Conservation (phyloP, 2,888 invertebrate genomes). For the Prosopocoilus inquinatus region DNA sequence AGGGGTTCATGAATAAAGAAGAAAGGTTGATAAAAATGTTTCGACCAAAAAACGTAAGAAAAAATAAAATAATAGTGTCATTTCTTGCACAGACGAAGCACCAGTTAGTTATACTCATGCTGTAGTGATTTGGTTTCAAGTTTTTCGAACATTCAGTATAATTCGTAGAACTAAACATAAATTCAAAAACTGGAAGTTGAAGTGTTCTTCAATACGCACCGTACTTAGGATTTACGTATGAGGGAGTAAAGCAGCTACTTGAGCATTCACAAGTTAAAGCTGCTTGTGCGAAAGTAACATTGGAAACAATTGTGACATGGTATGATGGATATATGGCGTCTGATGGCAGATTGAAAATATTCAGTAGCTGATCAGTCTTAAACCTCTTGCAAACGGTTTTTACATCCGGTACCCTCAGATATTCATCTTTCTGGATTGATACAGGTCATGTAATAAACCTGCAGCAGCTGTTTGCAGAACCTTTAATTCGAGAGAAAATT, state of each 20-base stretch:
- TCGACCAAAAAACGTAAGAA: too few species aligned
- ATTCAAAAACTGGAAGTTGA: too few species aligned
- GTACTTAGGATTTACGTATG: constrained; percentile 22
- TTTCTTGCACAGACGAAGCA: too few species aligned
- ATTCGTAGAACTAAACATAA: too few species aligned
- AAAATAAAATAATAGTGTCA: too few species aligned
- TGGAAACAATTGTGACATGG: constrained; percentile 19
- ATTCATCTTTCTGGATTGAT: constrained; percentile 13
- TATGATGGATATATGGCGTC: constrained; percentile 18
- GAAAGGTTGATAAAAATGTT: too few species aligned
- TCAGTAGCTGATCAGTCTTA: constrained; percentile 12
- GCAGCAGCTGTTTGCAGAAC: constrained; percentile 9
- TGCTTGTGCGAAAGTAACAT: constrained; percentile 18
- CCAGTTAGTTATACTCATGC: too few species aligned
- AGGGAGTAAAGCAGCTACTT: constrained; percentile 22
- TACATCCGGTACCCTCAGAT: constrained; percentile 1
- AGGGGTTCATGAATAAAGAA: too few species aligned
- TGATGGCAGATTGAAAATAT: constrained; percentile 8
- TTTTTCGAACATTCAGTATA: too few species aligned
- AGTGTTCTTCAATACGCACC: constrained; percentile 20
- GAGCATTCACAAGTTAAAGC: constrained; percentile 19
- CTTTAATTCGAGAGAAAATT: constrained; percentile 12
- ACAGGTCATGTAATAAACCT: constrained; percentile 11
- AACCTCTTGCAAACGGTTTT: not conserved
- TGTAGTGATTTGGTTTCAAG: too few species aligned